phyloP scores from a whole-genome alignment of 2,113 vertebrate species.

The Empidonax traillii region DNA sequence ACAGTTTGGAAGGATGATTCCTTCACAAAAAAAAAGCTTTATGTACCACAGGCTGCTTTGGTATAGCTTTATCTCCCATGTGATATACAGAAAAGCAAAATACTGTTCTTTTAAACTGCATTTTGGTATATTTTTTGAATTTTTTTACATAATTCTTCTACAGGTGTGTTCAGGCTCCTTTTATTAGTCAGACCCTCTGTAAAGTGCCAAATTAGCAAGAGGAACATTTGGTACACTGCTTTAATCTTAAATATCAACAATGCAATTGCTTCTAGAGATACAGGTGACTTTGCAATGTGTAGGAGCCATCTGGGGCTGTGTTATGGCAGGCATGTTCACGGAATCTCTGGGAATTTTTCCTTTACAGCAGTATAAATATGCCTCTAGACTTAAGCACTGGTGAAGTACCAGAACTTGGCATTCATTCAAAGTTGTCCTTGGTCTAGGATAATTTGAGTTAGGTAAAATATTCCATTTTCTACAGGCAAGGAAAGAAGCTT shows the following conservation, averaged over 20 bases:
- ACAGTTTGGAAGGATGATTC: not conserved
- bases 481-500: not conserved
- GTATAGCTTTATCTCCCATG: not conserved
- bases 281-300: slow-evolving; percentile 5
- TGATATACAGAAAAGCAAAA: not conserved
- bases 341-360: not conserved
- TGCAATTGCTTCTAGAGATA: not conserved
- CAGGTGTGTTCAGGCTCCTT: not conserved
- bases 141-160: not conserved
- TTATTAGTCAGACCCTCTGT: not conserved
- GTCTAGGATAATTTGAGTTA: not conserved
- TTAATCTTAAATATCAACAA: not conserved
- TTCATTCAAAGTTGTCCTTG: not conserved
- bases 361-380: not conserved
- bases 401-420: not conserved
- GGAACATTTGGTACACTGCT: not conserved
- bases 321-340: not conserved
- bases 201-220: not conserved
- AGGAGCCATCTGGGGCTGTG: not conserved
- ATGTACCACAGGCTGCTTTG: not conserved
- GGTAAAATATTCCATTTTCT: slow-evolving; percentile 2
- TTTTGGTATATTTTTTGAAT: not conserved
- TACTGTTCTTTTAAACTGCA: not conserved
- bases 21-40: not conserved
- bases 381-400: not conserved